Base-by-base conservation (phyloP, 2,888 invertebrate species). In the Odiellus spinosus region DNA sequence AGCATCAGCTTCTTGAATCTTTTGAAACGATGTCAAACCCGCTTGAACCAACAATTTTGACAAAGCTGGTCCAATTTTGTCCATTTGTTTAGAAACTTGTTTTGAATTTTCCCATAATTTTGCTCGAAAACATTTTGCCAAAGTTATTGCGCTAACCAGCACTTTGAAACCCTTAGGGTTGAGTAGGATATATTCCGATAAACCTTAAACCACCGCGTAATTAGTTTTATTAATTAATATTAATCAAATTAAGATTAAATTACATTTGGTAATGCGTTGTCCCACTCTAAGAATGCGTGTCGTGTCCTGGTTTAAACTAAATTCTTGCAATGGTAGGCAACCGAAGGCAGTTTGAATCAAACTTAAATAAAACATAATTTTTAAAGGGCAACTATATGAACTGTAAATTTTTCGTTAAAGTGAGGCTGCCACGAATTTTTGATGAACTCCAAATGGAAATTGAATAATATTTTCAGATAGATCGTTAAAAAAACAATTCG, bases 71-170 rank as follows among this genome's bases (percentile, higher is more conserved):
- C 67, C 68, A 51, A 83, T 80, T 40, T 78, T 78, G 47, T 73
- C 74, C 42, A 85, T 64, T 61, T 84, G 83, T 57, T 75, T 74
- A 50, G 76, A 70, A 18, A 83, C 73, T 61, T 71, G 77, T 2
- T 65, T 65, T 0, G 82, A 80, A 61, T 82, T 76, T 59, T 82
- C 81, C 84, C 85, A 85, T 39, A 84, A 64, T 56, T 73, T 73
- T 0, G 77, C 73, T 21, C 67, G 59, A 52, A 82, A 69, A 59
- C 81, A 79, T 67, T 83, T 82, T 5, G 73, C 67, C 46, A 84
- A 67, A 21, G 74, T 65, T 18, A 76, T 63, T 0, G 79, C 66
- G 63, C 74, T 76, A 3, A 77, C 59, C 12, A 79, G 64, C 1
- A 75, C 53, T 34, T 59, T 57, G 48, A 58, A 64, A 38, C 61